Evolutionary conservation across 2,888 invertebrate genomes (phyloP), one percentile per base, ranked within the genome.

Genomic region (Tribolium freemani): DNA sequence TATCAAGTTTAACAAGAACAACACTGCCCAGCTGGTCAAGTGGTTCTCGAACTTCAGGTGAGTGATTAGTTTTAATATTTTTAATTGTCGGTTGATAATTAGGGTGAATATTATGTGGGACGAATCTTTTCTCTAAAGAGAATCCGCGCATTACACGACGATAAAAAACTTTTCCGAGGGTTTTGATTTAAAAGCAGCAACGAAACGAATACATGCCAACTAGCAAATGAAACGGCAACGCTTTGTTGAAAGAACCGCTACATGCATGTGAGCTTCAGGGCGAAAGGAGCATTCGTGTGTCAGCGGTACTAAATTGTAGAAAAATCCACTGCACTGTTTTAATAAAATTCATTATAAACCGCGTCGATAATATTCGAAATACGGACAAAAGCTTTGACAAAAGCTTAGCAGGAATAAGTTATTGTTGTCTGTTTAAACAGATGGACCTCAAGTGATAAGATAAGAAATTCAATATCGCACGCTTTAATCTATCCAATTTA

Each of bases 31-130:
- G 90, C 94, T 99, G 87, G 99, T 99, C 90, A 99, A 99, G 89
- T 99, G 99, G 99, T 99, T 99, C 93, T 98, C 98, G 86, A 99
- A 99, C 88, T 99, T 99, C 91, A 93, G 99, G 99, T 99, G 87
- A 93, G 94, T 91, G 31, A 1, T 50, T 64, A 8, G 5, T 44
- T 26, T 67, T 57, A 44, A 64, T 61, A 53, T 53, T 70, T 53
- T 38, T 56, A 56, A 10, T 45, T 3, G n/a, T 45, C n/a, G 10
- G 30, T 20, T 54, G n/a, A 53, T 46, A 46, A 56, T 56, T 56
- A 56, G 45, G 11, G 30, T 13, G 16, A 63, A 54, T 48, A 50
- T 16, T 50, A 63, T 63, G 45, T 58, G 63, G 63, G 50, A 45
- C 64, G 38, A 38, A 51, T 56, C 26, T 56, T 45, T 45, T 45